These are phyloP conservation scores for Bathynomus jamesi DNA, from an alignment of 1,140 invertebrate species.

Conservation along the genomic window DNA sequence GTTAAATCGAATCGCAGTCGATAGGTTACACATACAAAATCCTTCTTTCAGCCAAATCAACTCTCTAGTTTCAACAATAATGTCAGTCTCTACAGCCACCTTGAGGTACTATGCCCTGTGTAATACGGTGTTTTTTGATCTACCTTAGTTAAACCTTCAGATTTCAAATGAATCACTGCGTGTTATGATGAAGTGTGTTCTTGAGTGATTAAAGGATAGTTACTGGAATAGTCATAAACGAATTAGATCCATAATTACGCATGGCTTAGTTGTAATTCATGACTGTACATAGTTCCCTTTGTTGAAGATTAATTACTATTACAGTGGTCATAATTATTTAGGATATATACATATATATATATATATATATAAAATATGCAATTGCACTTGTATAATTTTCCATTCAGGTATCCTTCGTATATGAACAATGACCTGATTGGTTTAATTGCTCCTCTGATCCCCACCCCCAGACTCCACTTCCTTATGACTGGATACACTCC, in stretches of 20 bases:
- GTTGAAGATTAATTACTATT: no score
- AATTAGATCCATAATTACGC: no score
- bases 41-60: slow-evolving; percentile 97
- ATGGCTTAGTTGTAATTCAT: no score
- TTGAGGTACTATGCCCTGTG: slow-evolving; percentile 53
- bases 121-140: slow-evolving; percentile 3
- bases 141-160: no score
- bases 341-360: no score
- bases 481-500: slow-evolving; percentile 98
- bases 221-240: no score
- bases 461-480: slow-evolving; percentile 92
- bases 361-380: no score
- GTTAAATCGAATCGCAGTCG: slow-evolving; percentile 90
- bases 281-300: no score
- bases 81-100: slow-evolving; percentile 94
- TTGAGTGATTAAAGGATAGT: no score
- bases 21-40: slow-evolving; percentile 88
- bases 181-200: no score
- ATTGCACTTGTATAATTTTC: slow-evolving; percentile 38
- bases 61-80: slow-evolving; percentile 93
- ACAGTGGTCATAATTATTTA: no score
- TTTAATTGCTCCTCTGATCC: slow-evolving; percentile 89
- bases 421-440: slow-evolving; percentile 99
- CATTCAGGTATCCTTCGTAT: slow-evolving; percentile 85
- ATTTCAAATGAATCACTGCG: no score